Evolutionary conservation across 2,797 vertebrate species (phyloP).

Genomic region (Sebastes ruberrimus): DNA sequence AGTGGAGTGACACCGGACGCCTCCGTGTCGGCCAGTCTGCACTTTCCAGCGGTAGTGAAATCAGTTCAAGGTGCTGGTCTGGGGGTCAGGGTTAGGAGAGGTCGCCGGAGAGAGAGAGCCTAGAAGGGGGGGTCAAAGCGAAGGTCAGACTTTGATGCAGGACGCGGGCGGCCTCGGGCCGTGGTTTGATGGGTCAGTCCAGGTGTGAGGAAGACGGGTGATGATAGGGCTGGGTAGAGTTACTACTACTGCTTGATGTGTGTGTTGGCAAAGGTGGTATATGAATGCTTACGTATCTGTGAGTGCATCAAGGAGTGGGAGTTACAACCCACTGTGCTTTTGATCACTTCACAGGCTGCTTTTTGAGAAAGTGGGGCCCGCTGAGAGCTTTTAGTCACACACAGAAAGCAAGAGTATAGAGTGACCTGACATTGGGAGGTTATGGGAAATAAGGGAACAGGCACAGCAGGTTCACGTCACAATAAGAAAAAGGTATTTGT

Average conservation of each 20-base stretch:
- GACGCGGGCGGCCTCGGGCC: conserved; percentile 17
- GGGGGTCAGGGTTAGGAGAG: conserved; percentile 17
- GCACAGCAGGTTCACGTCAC: not conserved
- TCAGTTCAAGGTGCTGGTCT: conserved; percentile 27
- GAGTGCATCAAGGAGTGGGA: conserved; percentile 31
- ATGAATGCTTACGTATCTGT: conserved; percentile 20
- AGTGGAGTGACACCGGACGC: conserved; percentile 19
- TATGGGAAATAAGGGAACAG: not conserved
- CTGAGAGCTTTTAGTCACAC: conserved; percentile 54
- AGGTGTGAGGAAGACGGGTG: conserved; percentile 54
- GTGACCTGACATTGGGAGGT: conserved; percentile 15
- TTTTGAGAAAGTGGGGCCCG: conserved; percentile 16
- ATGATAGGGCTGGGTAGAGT: conserved; percentile 14
- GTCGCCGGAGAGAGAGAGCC: conserved; percentile 1
- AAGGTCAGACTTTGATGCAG: conserved; percentile 62
- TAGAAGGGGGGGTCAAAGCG: conserved; percentile 32
- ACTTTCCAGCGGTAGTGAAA: conserved; percentile 22
- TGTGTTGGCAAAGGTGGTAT: not conserved
- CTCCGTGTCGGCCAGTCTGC: conserved; percentile 8
- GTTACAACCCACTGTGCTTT: conserved; percentile 50
- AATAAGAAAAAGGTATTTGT: not conserved
- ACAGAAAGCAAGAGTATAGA: not conserved
- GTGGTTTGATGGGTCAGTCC: conserved; percentile 39
- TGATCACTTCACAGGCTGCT: conserved; percentile 53
- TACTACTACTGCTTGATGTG: conserved; percentile 27